Evolutionary conservation across 2,888 invertebrate genomes (phyloP).

Genomic region (Meteorus colon): DNA sequence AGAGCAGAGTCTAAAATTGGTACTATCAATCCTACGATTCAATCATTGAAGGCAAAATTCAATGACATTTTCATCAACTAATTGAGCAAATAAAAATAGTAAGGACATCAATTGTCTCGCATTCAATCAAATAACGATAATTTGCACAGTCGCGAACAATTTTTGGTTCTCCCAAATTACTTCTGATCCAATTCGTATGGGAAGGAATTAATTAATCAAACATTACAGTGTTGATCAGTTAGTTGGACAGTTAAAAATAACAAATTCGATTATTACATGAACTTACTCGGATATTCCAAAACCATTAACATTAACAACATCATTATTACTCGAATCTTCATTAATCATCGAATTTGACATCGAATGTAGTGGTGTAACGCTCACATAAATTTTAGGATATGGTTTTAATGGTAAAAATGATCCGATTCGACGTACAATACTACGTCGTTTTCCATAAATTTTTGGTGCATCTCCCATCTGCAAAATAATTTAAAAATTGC

Average conservation of each 20-base stretch:
- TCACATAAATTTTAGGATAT: constrained; percentile 70
- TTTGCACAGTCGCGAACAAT: too few relatives aligned
- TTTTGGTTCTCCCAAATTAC: too few relatives aligned
- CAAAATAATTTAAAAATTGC: constrained; percentile 39
- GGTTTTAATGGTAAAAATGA: constrained; percentile 70
- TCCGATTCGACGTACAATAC: constrained; percentile 69
- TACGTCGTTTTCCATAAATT: constrained; percentile 69
- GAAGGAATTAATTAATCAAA: too few relatives aligned
- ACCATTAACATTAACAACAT: constrained; percentile 59
- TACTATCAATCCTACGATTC: too few relatives aligned
- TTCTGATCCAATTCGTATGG: too few relatives aligned
- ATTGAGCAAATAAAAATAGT: too few relatives aligned
- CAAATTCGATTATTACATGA: constrained; percentile 11
- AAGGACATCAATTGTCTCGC: too few relatives aligned
- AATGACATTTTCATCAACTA: too few relatives aligned
- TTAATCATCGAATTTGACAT: constrained; percentile 72
- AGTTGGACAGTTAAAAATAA: background rate
- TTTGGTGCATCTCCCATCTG: constrained; percentile 65
- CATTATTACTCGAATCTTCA: constrained; percentile 61
- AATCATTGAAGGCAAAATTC: too few relatives aligned
- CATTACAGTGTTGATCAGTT: too few relatives aligned
- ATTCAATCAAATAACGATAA: too few relatives aligned
- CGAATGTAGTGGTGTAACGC: constrained; percentile 71
- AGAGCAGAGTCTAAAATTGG: too few relatives aligned
- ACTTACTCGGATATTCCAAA: constrained; percentile 59